phyloP scores from a whole-genome alignment of 2,797 vertebrate genomes.

The Leptodactylus fallax region DNA sequence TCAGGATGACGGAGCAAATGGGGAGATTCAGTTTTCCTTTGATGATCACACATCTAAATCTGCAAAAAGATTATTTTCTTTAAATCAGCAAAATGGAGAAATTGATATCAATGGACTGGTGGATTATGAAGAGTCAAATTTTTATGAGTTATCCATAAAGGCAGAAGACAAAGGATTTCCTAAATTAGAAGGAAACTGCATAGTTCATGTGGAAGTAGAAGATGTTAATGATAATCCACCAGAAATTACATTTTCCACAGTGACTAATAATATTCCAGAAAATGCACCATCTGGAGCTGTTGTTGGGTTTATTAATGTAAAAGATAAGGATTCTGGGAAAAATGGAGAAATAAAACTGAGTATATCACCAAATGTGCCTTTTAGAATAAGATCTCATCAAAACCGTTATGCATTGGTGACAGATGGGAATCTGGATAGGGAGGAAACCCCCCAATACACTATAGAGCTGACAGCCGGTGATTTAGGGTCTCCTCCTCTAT shows the following conservation, averaged over 20 bases:
- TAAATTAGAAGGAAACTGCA: conserved; percentile 91
- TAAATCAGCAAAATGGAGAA: conserved; percentile 67
- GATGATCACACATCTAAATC: conserved; percentile 65
- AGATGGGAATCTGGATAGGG: conserved; percentile 57
- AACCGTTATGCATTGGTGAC: conserved; percentile 90
- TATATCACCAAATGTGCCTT: conserved; percentile 84
- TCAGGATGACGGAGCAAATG: conserved; percentile 73
- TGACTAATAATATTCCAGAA: conserved; percentile 85
- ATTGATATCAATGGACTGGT: conserved; percentile 69
- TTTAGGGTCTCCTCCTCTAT: conserved; percentile 44
- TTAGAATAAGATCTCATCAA: conserved; percentile 83
- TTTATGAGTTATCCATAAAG: conserved; percentile 74
- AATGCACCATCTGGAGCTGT: conserved; percentile 84
- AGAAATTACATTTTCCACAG: conserved; percentile 86
- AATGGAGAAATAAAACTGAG: conserved; percentile 38
- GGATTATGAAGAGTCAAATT: conserved; percentile 72
- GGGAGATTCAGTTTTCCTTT: conserved; percentile 73
- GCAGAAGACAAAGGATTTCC: conserved; percentile 89
- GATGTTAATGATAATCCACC: conserved; percentile 93
- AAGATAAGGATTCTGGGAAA: conserved; percentile 85
- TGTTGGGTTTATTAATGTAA: conserved; percentile 87
- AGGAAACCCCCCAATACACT: conserved; percentile 29
- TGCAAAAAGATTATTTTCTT: conserved; percentile 40
- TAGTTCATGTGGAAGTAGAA: conserved; percentile 87
- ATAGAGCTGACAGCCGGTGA: conserved; percentile 46